These are phyloP conservation scores for Xestia sexstrigata DNA, from an alignment of 2,888 invertebrate genomes.

Conservation along the genomic window DNA sequence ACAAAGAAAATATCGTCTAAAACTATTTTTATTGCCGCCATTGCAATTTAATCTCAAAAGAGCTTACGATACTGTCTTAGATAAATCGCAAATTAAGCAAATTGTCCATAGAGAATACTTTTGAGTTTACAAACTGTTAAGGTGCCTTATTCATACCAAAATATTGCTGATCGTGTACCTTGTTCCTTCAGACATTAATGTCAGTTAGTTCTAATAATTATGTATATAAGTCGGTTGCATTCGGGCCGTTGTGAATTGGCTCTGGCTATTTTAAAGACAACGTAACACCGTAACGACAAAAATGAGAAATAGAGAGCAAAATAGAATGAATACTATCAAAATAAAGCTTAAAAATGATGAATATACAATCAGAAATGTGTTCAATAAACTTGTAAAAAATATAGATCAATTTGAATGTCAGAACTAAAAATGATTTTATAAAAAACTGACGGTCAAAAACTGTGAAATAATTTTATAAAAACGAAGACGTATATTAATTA, in stretches of 20 bases:
- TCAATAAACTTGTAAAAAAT: slow-evolving; percentile 13
- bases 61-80: slow-evolving; percentile 14
- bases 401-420: not conserved
- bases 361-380: slow-evolving; percentile 36
- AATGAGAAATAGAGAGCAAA: slow-evolving; percentile 41
- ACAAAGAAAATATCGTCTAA: slow-evolving; percentile 51
- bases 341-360: slow-evolving; percentile 42
- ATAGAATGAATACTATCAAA: slow-evolving; percentile 43
- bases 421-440: not conserved
- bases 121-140: not conserved
- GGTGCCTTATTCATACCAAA: slow-evolving; percentile 14
- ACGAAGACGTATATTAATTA: not conserved
- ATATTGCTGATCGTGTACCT: not conserved
- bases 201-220: not conserved
- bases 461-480: slow-evolving; percentile 17
- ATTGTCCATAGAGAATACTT: slow-evolving; percentile 39
- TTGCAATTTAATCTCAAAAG: slow-evolving; percentile 44
- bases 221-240: not conserved
- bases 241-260: not conserved
- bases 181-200: not conserved
- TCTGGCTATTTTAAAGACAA: not conserved
- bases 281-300: slow-evolving; percentile 15
- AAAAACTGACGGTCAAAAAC: slow-evolving; percentile 8
- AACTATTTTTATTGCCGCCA: slow-evolving; percentile 36
- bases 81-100: slow-evolving; percentile 25